A percentile compares a stretch with the other conserved stretches of the same genome.
Conservation (phyloP, 2,113 vertebrate species). For the Lycaon pictus region DNA sequence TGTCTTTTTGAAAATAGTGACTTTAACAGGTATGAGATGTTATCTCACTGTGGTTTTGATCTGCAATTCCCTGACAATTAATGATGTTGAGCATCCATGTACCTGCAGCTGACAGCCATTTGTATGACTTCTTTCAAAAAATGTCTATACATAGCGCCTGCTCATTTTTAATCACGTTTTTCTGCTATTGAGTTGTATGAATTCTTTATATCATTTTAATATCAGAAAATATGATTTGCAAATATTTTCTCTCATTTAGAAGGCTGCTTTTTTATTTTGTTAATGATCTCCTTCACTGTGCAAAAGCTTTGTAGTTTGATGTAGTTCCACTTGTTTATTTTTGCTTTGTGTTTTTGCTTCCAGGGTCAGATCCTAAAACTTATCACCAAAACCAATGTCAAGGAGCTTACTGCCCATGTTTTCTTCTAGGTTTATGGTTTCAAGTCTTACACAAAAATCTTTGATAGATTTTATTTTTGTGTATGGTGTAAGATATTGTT, state of each 20-base stretch:
- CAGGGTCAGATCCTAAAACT: background rate
- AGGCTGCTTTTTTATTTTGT: background rate
- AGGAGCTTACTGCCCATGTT: background rate
- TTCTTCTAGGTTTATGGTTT: background rate
- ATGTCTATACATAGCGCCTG: background rate
- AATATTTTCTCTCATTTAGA: background rate
- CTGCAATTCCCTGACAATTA: background rate
- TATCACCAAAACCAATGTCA: background rate
- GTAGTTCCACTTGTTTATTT: background rate
- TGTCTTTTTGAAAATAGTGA: background rate
- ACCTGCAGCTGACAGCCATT: background rate
- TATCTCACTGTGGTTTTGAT: background rate
- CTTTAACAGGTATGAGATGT: background rate
- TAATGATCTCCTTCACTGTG: background rate
- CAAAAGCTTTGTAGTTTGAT: background rate
- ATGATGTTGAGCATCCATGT: background rate
- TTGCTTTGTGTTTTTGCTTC: background rate
- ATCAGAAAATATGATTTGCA: background rate
- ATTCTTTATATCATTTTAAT: background rate
- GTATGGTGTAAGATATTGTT: background rate
- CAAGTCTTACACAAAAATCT: background rate
- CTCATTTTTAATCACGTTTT: background rate
- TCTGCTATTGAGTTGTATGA: background rate
- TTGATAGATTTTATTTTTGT: background rate
- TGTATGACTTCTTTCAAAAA: background rate